Evolutionary conservation across 2,888 invertebrate genomes (phyloP).

Genomic region (Argynnis bischoffii): DNA sequence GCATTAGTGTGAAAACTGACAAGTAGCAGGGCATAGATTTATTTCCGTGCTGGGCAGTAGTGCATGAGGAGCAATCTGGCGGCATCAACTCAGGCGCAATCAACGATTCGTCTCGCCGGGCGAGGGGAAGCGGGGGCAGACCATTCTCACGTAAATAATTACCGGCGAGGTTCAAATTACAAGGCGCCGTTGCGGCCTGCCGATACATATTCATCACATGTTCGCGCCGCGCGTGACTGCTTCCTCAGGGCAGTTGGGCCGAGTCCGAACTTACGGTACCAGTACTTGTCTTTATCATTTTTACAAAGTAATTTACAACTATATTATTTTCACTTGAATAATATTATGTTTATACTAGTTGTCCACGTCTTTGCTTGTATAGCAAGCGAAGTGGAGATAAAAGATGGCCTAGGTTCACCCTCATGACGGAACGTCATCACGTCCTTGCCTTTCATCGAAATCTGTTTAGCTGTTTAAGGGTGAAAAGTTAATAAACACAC

Average conservation of each 20-base stretch:
- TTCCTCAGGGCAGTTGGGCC: conserved; percentile 64
- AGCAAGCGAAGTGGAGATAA: too few relatives aligned
- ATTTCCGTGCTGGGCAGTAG: conserved; percentile 28
- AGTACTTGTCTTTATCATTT: not conserved
- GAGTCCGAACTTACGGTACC: conserved; percentile 17
- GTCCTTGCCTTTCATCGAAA: too few relatives aligned
- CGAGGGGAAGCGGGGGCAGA: conserved; percentile 47
- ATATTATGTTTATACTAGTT: too few relatives aligned
- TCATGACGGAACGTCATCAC: too few relatives aligned
- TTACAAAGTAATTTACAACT: conserved; percentile 5
- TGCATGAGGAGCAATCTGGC: conserved; percentile 62
- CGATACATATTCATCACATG: conserved; percentile 80
- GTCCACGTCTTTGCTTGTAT: too few relatives aligned
- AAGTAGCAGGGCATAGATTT: not conserved
- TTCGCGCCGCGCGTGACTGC: conserved; percentile 78
- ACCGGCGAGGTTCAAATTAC: conserved; percentile 80
- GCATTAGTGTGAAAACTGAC: not conserved
- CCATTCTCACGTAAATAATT: conserved; percentile 82
- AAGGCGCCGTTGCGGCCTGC: conserved; percentile 76
- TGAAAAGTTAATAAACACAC: too few relatives aligned
- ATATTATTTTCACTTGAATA: not conserved
- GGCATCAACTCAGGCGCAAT: conserved; percentile 61
- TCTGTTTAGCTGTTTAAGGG: too few relatives aligned
- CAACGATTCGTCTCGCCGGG: conserved; percentile 76
- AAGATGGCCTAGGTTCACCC: too few relatives aligned